Conservation (phyloP, 2,797 vertebrate genomes). For the Amphiprion clarkii region DNA sequence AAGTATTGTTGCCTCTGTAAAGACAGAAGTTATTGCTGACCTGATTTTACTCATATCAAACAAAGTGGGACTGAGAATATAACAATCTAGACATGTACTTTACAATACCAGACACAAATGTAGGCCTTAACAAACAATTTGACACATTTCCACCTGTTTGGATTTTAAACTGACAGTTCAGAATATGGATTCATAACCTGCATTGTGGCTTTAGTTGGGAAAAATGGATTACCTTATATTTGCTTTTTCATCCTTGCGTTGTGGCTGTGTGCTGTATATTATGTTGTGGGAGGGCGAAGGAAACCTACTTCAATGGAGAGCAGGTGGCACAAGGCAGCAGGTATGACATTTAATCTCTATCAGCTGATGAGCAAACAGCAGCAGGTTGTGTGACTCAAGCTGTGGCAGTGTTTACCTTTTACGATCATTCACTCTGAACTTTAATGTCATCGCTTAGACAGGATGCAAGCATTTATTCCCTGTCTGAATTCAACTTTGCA, state of each 20-base stretch:
- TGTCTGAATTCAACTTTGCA: too few species aligned
- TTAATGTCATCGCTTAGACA: slow-evolving; percentile 1
- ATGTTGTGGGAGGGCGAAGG: not conserved
- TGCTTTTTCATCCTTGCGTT: not conserved
- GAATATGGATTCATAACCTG: not conserved
- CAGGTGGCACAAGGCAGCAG: slow-evolving; percentile 57
- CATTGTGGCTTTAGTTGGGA: not conserved
- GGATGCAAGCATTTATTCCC: not conserved
- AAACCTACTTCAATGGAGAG: slow-evolving; percentile 15
- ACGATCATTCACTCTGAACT: not conserved
- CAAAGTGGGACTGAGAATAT: not conserved
- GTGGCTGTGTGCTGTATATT: not conserved
- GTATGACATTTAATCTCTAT: slow-evolving; percentile 62
- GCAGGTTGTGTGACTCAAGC: slow-evolving; percentile 48
- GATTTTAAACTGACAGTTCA: not conserved
- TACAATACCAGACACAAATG: not conserved
- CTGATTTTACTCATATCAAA: not conserved
- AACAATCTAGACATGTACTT: not conserved
- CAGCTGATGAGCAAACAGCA: slow-evolving; percentile 52
- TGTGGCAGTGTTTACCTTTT: slow-evolving; percentile 35
- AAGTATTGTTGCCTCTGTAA: not conserved
- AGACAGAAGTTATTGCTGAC: not conserved
- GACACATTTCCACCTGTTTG: not conserved
- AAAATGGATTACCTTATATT: not conserved
- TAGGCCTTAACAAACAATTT: not conserved